A percentile compares a stretch with the other conserved stretches of the same genome.
These are phyloP conservation scores for Apodemus agrarius DNA, from an alignment of 2,797 vertebrate genomes.

Conservation along the genomic window DNA sequence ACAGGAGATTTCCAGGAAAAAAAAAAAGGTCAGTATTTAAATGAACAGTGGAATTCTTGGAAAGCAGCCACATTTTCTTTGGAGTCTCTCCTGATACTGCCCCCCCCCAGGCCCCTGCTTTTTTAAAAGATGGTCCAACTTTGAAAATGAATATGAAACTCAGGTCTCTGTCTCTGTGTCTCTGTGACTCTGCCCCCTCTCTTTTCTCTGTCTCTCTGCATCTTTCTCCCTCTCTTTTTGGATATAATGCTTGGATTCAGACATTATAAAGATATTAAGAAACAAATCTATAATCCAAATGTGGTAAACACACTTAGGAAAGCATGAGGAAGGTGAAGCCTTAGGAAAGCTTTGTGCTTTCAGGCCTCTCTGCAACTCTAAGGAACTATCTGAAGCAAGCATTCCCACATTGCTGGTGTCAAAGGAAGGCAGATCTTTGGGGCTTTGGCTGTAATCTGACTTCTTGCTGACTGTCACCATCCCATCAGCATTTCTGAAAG, in stretches of 20 bases:
- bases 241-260: neutral
- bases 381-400: constrained; percentile 28
- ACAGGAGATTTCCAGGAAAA: constrained; percentile 82
- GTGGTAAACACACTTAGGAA: constrained; percentile 1
- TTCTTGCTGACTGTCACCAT: neutral
- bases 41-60: constrained; percentile 84
- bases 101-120: neutral
- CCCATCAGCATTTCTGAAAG: neutral
- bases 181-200: neutral
- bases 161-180: neutral
- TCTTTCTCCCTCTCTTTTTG: neutral
- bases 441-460: neutral
- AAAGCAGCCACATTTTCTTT: constrained; percentile 85
- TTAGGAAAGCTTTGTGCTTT: neutral
- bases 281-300: constrained; percentile 44
- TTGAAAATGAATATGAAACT: constrained; percentile 75
- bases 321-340: constrained; percentile 15
- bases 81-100: constrained; percentile 66
- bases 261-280: constrained; percentile 1
- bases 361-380: neutral
- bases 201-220: neutral
- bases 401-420: neutral
- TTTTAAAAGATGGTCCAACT: constrained; percentile 9
- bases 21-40: constrained; percentile 88
- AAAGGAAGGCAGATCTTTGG: constrained; percentile 5